Evolutionary conservation across 2,797 vertebrate genomes (phyloP).

Genomic region (Alfaro cultratus): DNA sequence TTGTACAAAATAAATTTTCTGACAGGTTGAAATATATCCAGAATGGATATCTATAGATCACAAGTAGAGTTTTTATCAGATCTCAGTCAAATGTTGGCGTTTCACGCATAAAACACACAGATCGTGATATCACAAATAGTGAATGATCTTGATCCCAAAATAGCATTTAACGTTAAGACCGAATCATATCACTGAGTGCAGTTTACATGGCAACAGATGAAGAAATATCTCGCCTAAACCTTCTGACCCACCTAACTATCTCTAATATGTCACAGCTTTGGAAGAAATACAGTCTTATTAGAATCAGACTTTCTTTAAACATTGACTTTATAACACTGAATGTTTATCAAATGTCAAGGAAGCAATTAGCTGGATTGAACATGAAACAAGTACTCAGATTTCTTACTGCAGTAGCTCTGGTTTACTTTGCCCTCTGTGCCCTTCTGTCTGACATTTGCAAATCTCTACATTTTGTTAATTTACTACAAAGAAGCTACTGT

Average conservation of each 20-base stretch:
- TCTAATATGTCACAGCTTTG: conserved; percentile 27
- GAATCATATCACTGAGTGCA: conserved; percentile 8
- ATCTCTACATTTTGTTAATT: conserved; percentile 34
- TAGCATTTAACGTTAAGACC: too few relatives aligned
- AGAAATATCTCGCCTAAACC: conserved; percentile 8
- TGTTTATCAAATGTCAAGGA: conserved; percentile 44
- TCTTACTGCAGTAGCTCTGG: conserved; percentile 27
- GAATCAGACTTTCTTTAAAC: neutral
- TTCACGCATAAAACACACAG: neutral
- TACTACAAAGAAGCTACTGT: conserved; percentile 31
- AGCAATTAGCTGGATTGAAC: conserved; percentile 37
- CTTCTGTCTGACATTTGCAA: conserved; percentile 39
- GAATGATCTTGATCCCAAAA: too few relatives aligned
- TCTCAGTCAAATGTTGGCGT: neutral
- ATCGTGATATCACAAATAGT: conserved; percentile 3
- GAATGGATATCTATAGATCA: conserved; percentile 1
- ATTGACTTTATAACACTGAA: neutral
- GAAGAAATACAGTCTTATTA: neutral
- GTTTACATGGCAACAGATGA: conserved; percentile 19
- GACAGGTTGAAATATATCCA: neutral
- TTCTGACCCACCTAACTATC: conserved; percentile 22
- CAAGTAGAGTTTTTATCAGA: neutral
- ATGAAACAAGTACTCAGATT: conserved; percentile 53
- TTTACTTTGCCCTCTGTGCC: conserved; percentile 24
- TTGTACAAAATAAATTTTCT: conserved; percentile 20